These are phyloP conservation scores for Chaetogeoica ovagalla DNA, from an alignment of 2,888 invertebrate genomes.

Conservation along the genomic window DNA sequence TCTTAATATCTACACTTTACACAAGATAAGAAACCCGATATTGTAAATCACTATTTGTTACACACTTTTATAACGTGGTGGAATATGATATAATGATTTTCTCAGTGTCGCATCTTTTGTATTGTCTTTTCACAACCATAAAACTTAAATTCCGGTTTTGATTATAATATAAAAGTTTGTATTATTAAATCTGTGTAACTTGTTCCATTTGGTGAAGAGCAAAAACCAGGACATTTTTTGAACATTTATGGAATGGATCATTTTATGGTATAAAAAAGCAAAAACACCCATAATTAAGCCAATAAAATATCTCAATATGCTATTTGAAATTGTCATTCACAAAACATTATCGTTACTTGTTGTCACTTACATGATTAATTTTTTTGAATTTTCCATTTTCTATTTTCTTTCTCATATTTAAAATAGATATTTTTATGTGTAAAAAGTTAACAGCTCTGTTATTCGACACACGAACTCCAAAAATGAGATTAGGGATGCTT, in stretches of 20 bases:
- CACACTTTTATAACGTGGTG: too few relatives aligned
- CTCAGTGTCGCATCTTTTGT: too few relatives aligned
- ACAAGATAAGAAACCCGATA: too few relatives aligned
- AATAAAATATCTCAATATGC: background rate
- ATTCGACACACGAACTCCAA: too few relatives aligned
- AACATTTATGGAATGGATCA: background rate
- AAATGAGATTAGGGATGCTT: too few relatives aligned
- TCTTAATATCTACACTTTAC: too few relatives aligned
- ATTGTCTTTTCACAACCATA: too few relatives aligned
- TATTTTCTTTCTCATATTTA: background rate
- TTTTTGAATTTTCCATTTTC: background rate
- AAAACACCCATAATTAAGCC: background rate
- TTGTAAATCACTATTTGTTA: too few relatives aligned
- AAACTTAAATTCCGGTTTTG: too few relatives aligned
- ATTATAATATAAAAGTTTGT: background rate
- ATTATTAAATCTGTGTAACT: background rate
- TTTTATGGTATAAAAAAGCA: background rate
- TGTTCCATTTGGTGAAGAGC: background rate
- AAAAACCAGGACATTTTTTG: background rate
- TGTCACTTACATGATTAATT: constrained; percentile 9
- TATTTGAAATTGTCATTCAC: background rate
- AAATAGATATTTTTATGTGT: background rate
- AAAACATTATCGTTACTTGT: constrained; percentile 5
- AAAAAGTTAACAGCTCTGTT: background rate
- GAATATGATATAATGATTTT: too few relatives aligned